These are phyloP conservation scores for Furnarius figulus DNA, from an alignment of 2,113 vertebrate genomes.

Conservation along the genomic window DNA sequence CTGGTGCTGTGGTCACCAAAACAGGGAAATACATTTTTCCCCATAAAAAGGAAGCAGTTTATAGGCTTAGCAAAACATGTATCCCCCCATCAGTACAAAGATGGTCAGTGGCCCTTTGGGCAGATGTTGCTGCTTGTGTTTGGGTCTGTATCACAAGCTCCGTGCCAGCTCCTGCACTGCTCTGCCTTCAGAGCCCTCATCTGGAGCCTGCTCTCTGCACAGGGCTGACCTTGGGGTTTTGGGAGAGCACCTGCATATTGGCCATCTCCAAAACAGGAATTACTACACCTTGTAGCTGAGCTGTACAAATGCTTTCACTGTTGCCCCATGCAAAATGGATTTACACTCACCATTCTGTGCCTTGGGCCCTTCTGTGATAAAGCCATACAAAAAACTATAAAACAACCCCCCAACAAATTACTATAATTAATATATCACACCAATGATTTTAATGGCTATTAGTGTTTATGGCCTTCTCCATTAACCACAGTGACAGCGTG, in stretches of 20 bases:
- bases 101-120: neutral
- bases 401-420: neutral
- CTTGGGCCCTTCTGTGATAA: neutral
- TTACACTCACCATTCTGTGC: neutral
- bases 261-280: neutral
- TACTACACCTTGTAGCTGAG: neutral
- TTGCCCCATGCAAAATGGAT: neutral
- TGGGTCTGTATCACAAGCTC: neutral
- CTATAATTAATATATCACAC: neutral
- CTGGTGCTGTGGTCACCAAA: neutral
- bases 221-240: neutral
- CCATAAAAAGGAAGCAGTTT: neutral
- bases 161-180: neutral
- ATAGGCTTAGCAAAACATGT: neutral
- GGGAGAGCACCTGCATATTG: neutral
- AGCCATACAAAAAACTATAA: neutral
- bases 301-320: neutral
- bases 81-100: neutral
- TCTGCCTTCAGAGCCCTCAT: neutral
- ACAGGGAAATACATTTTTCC: constrained; percentile 17
- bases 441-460: neutral
- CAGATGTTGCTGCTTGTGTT: neutral
- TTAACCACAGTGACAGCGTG: neutral
- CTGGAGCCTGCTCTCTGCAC: neutral
- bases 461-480: neutral